These are phyloP conservation scores for Drosophila bocqueti DNA, from an alignment of 1,140 invertebrate species.

Conservation along the genomic window DNA sequence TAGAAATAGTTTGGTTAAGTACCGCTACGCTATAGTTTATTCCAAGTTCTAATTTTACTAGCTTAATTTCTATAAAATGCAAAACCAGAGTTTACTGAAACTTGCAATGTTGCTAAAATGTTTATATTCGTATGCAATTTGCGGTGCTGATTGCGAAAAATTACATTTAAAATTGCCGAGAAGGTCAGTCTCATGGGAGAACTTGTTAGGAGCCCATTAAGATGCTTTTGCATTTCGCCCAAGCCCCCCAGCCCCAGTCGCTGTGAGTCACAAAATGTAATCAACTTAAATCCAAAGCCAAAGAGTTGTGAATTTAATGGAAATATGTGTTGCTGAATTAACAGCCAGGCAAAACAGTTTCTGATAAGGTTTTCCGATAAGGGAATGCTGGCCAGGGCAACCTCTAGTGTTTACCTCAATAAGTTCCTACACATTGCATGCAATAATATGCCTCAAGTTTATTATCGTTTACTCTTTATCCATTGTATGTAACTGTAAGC, in stretches of 20 bases:
- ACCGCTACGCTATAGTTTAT: conserved; percentile 33
- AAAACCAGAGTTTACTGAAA: conserved; percentile 8
- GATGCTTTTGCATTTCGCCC: conserved; percentile 15
- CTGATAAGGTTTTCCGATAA: conserved; percentile 10
- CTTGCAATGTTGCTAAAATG: background rate
- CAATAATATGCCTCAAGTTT: background rate
- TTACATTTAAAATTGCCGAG: conserved; percentile 9
- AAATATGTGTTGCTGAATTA: conserved; percentile 18
- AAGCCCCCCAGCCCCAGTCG: background rate
- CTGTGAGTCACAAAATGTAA: conserved; percentile 1
- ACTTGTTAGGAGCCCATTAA: conserved; percentile 20
- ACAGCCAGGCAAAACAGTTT: conserved; percentile 1
- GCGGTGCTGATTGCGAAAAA: conserved; percentile 11
- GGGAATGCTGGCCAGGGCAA: background rate
- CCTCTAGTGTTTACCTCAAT: background rate
- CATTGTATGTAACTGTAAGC: background rate
- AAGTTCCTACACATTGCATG: background rate
- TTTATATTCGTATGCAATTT: conserved; percentile 1
- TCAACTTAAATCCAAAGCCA: background rate
- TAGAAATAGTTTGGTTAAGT: conserved; percentile 67
- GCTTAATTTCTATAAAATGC: conserved; percentile 33
- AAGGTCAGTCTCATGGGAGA: conserved; percentile 31
- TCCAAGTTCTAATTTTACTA: conserved; percentile 50
- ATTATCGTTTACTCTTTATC: background rate
- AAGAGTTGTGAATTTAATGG: conserved; percentile 15